A percentile compares a stretch with the other conserved stretches of the same genome.
Conservation (phyloP, 1,140 invertebrate genomes). For the Achroia grisella region DNA sequence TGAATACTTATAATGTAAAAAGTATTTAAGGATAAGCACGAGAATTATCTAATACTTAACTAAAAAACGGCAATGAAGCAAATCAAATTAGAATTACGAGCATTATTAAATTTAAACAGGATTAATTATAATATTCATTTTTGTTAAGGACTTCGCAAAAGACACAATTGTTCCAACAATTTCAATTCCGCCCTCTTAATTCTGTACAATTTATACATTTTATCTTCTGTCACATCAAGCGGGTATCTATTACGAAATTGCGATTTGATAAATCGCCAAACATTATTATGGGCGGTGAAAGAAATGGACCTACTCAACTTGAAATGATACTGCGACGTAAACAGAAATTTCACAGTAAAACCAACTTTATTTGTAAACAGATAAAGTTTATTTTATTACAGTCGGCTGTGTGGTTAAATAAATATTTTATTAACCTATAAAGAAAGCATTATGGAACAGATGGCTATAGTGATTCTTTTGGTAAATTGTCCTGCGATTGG, state of each 20-base stretch:
- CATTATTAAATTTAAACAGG: constrained; percentile 50
- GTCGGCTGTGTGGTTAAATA: constrained; percentile 26
- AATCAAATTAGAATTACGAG: too few relatives aligned
- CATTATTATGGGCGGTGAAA: constrained; percentile 69
- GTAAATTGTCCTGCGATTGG: constrained; percentile 37
- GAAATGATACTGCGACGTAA: constrained; percentile 36
- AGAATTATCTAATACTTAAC: too few relatives aligned
- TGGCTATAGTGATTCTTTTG: constrained; percentile 42
- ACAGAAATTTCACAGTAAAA: constrained; percentile 13
- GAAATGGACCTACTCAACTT: constrained; percentile 62
- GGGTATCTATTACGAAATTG: constrained; percentile 71
- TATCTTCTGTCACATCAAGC: constrained; percentile 58
- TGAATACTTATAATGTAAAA: too few relatives aligned
- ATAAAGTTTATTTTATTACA: constrained; percentile 23
- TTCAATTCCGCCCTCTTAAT: constrained; percentile 24
- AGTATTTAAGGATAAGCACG: too few relatives aligned
- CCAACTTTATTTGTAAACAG: constrained; percentile 16
- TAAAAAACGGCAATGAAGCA: too few relatives aligned
- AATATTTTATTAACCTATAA: constrained; percentile 47
- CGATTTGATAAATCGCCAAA: constrained; percentile 71
- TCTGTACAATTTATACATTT: constrained; percentile 49
- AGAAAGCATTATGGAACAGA: constrained; percentile 43
- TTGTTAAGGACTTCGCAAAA: too few relatives aligned
- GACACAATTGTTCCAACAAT: constrained; percentile 6
- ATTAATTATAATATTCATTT: too few relatives aligned